These are phyloP conservation scores for Buathra laborator DNA, from an alignment of 2,888 invertebrate species.

Conservation along the genomic window DNA sequence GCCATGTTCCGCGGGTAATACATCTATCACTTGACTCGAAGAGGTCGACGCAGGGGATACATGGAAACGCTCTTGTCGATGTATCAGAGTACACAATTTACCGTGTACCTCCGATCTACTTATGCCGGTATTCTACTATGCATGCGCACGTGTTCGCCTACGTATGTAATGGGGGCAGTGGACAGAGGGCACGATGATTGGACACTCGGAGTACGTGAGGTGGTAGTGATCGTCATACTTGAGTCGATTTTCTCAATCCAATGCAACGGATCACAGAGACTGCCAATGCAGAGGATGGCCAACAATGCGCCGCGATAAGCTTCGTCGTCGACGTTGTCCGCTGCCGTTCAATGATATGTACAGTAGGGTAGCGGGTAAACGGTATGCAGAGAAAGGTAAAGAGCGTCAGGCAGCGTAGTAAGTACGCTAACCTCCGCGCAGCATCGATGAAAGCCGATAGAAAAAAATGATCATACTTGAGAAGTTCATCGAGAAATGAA, in stretches of 20 bases:
- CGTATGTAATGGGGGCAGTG: neutral
- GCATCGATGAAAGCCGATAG: too few relatives aligned
- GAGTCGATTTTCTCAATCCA: neutral
- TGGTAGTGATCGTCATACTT: neutral
- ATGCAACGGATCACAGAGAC: constrained; percentile 9
- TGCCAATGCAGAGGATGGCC: constrained; percentile 5
- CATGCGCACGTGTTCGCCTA: constrained; percentile 18
- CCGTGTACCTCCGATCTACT: constrained; percentile 28
- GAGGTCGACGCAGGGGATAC: constrained; percentile 16
- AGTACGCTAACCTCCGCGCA: too few relatives aligned
- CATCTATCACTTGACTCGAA: constrained; percentile 27
- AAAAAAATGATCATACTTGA: too few relatives aligned
- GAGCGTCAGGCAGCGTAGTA: too few relatives aligned
- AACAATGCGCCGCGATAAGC: neutral
- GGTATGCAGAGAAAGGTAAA: neutral
- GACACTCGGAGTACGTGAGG: neutral
- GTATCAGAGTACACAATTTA: constrained; percentile 51
- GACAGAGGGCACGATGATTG: neutral
- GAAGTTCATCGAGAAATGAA: too few relatives aligned
- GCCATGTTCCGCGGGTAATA: neutral
- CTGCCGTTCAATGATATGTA: neutral
- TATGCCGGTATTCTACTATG: neutral
- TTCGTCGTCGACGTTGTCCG: neutral
- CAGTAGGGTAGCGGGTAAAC: neutral
- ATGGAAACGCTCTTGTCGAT: constrained; percentile 37